phyloP scores from a whole-genome alignment of 1,140 invertebrate species.

The Trichogramma pretiosum region DNA sequence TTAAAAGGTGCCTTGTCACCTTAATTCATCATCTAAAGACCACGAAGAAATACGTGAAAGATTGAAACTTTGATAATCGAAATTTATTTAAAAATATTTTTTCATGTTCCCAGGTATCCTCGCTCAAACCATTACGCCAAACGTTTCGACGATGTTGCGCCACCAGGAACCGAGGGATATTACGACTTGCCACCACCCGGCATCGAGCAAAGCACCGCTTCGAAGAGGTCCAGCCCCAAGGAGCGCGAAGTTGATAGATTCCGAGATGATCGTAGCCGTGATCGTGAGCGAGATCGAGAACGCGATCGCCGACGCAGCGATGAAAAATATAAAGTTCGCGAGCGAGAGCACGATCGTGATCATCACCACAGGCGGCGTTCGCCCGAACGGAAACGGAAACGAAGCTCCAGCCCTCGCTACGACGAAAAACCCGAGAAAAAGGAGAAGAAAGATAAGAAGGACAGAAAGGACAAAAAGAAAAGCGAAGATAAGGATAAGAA shows the following conservation, averaged over 20 bases:
- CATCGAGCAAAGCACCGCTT: conserved; percentile 32
- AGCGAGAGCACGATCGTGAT: conserved; percentile 34
- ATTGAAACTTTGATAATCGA: too few species aligned
- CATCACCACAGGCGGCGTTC: conserved; percentile 37
- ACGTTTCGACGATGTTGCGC: conserved; percentile 42
- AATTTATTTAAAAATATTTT: too few species aligned
- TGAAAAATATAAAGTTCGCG: conserved; percentile 28
- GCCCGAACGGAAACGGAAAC: conserved; percentile 33
- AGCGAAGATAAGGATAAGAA: conserved; percentile 44
- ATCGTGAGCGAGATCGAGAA: conserved; percentile 30
- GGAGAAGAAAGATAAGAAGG: conserved; percentile 43
- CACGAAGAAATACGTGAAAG: too few species aligned
- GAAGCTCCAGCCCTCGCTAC: conserved; percentile 33
- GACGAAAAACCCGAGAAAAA: conserved; percentile 39
- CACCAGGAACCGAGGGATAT: conserved; percentile 44
- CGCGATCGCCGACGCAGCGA: conserved; percentile 26
- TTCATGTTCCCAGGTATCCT: too few species aligned
- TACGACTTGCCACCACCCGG: conserved; percentile 43
- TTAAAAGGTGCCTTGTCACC: too few species aligned
- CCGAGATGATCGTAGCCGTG: too few species aligned
- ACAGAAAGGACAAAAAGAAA: conserved; percentile 48
- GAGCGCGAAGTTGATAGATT: conserved; percentile 31
- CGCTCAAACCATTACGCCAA: conserved; percentile 31
- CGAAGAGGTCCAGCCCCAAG: conserved; percentile 32
- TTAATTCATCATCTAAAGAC: too few species aligned